Evolutionary conservation across 2,888 invertebrate genomes (phyloP), one percentile per base, ranked within the genome.

Genomic region (Callinectes sapidus): DNA sequence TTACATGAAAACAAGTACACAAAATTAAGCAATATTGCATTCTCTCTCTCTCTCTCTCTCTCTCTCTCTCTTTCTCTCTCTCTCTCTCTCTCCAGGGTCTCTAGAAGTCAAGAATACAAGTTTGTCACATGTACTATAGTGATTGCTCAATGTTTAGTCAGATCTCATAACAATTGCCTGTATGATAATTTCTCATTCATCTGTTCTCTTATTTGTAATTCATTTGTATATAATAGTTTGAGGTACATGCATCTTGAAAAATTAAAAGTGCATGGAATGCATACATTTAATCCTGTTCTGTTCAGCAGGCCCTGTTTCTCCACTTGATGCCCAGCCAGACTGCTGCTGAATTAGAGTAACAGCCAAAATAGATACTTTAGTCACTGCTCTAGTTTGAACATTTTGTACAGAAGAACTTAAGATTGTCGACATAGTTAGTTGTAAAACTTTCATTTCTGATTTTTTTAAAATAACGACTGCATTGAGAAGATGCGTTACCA

Each of bases 81-180:
- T 28, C 28, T 77, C 71, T 77, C 71, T 77, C 71, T 77, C 71
- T 77, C 71, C 28, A n/a, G 81, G 81, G 81, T 81, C 81, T 81
- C 81, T 16, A 32, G 35, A 35, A 35, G n/a, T 81, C 16, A 81
- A 81, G 35, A 35, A 81, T 8, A 77, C 35, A 81, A 35, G 81
- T 81, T 81, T 81, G 16, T 81, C 35, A 81, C 81, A 32, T 16
- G 71, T 71, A 71, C 35, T 35, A 35, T 81, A 81, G 81, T 81
- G 81, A 81, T 81, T 81, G 81, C 81, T 81, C 81, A 81, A 81
- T 81, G 81, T 35, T 35, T 81, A 35, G 81, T 35, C 81, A 81
- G 81, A 81, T 81, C 81, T 81, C 81, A 81, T 32, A 32, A 81
- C 32, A 35, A 81, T 81, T 81, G 32, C 81, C 35, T 81, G 32